phyloP scores from a whole-genome alignment of 1,140 invertebrate genomes.

The Caenorhabditis inopinata region DNA sequence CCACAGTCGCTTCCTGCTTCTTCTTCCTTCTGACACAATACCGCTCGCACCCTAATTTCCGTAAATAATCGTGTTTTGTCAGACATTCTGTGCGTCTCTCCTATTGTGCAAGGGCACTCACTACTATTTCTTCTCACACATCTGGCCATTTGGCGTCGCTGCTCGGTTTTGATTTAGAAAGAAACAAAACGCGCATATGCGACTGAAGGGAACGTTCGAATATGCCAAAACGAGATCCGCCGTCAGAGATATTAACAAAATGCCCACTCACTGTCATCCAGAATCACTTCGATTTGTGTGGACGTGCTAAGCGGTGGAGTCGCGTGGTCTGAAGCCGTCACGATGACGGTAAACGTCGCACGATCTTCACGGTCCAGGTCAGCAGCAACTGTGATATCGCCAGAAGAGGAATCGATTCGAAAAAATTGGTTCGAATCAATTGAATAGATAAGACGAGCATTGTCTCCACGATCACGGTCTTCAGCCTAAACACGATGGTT shows the following conservation, averaged over 20 bases:
- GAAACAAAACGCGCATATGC: neutral
- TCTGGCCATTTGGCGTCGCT: constrained; percentile 25
- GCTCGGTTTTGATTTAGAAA: neutral
- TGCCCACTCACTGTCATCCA: constrained; percentile 74
- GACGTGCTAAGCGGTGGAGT: constrained; percentile 79
- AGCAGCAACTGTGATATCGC: constrained; percentile 73
- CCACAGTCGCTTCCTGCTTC: neutral
- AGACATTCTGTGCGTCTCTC: constrained; percentile 5
- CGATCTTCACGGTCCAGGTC: constrained; percentile 80
- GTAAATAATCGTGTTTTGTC: constrained; percentile 28
- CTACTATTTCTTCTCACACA: neutral
- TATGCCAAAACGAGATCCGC: constrained; percentile 25
- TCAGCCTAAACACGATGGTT: constrained; percentile 55
- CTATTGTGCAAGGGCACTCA: neutral
- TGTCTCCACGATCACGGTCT: constrained; percentile 59
- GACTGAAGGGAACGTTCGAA: neutral
- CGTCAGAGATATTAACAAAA: constrained; percentile 17
- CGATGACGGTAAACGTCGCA: constrained; percentile 77
- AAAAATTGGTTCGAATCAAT: constrained; percentile 55
- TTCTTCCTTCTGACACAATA: constrained; percentile 20
- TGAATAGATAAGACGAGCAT: constrained; percentile 55
- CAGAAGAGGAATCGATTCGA: constrained; percentile 30
- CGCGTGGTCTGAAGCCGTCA: constrained; percentile 85
- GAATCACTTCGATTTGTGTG: constrained; percentile 77
- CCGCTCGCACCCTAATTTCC: constrained; percentile 17